These are phyloP conservation scores for Lipotes vexillifer DNA, from an alignment of 2,113 vertebrate species.

Conservation along the genomic window DNA sequence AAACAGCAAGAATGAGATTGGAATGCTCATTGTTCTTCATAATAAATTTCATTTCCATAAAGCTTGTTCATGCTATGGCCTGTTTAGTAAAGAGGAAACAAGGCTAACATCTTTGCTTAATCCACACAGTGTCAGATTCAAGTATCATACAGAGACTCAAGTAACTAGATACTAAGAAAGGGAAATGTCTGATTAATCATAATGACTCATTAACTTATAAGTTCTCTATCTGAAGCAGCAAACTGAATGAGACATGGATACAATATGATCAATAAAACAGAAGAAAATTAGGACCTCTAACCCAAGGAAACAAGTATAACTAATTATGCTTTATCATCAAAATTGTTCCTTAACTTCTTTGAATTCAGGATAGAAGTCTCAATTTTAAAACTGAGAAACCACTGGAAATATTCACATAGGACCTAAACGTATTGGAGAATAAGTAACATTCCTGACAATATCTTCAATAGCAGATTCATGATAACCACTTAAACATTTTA, in stretches of 20 bases:
- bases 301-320: neutral
- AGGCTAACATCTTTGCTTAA: neutral
- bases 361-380: neutral
- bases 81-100: neutral
- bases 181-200: neutral
- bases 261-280: neutral
- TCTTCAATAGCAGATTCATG: constrained; percentile 9
- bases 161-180: neutral
- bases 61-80: neutral
- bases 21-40: neutral
- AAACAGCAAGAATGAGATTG: neutral
- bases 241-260: neutral
- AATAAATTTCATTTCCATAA: neutral
- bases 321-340: constrained; percentile 22
- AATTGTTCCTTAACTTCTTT: constrained; percentile 4
- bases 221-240: neutral
- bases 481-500: constrained; percentile 20
- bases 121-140: neutral
- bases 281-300: neutral
- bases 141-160: neutral
- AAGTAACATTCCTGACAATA: neutral
- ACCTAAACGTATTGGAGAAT: constrained; percentile 7
- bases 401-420: neutral
- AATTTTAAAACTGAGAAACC: constrained; percentile 39
- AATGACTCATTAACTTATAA: neutral